Evolutionary conservation across 2,797 vertebrate genomes (phyloP).

Genomic region (Chaetodon trifasciatus): DNA sequence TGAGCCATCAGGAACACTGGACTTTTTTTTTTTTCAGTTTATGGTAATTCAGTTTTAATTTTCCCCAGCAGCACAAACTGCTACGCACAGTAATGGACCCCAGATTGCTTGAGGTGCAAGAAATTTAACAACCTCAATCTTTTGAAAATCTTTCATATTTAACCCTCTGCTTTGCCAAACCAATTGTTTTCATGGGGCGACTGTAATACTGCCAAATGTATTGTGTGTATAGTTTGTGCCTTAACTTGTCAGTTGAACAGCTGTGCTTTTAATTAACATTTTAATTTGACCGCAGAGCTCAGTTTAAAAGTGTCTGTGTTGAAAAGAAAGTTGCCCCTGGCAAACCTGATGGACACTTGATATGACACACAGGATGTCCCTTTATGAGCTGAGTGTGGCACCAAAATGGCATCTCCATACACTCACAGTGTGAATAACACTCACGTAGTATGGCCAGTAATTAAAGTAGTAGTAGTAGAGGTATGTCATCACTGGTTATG

Average conservation of each 20-base stretch:
- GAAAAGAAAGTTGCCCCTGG: constrained; percentile 17
- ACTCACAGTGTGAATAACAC: not conserved
- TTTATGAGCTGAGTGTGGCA: constrained; percentile 41
- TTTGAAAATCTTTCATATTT: constrained; percentile 30
- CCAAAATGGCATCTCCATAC: not conserved
- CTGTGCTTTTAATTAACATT: constrained; percentile 47
- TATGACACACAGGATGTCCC: constrained; percentile 37
- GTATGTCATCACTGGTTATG: not conserved
- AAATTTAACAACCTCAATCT: constrained; percentile 32
- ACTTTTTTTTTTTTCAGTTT: constrained; percentile 22
- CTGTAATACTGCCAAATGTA: constrained; percentile 16
- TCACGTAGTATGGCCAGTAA: not conserved
- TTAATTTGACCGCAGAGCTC: constrained; percentile 48
- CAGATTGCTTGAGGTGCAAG: constrained; percentile 29
- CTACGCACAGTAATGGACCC: constrained; percentile 21
- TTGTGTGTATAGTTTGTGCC: constrained; percentile 17
- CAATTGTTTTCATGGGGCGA: not conserved
- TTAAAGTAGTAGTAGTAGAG: not conserved
- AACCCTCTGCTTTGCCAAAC: constrained; percentile 28
- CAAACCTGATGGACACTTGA: constrained; percentile 32
- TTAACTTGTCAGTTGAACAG: constrained; percentile 34
- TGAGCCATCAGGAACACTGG: constrained; percentile 36
- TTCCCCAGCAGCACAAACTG: constrained; percentile 25
- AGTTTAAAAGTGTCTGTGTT: constrained; percentile 26
- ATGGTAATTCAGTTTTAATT: constrained; percentile 44